Percentiles rank a stretch among this genome's conserved stretches.
Evolutionary conservation across 2,888 invertebrate species (phyloP).

Genomic region (Thecophora atra): DNA sequence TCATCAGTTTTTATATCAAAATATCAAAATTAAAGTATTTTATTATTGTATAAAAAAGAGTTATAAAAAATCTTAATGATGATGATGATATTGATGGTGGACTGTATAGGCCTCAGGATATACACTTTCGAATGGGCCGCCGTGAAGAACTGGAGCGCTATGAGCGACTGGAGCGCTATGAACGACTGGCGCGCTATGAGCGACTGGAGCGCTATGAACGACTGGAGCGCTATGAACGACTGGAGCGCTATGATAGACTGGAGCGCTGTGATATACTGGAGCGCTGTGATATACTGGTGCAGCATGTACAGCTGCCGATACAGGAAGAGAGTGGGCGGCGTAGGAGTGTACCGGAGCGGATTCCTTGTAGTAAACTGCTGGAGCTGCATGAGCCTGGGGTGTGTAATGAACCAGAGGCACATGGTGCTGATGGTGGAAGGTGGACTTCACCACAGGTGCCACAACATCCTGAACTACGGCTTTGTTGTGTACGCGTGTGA

Average conservation of each 20-base stretch:
- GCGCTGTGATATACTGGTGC: conserved; percentile 32
- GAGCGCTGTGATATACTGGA: conserved; percentile 30
- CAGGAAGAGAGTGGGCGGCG: no score
- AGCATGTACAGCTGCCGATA: no score
- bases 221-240: conserved; percentile 37
- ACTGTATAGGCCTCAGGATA: conserved; percentile 3
- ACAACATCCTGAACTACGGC: conserved; percentile 57
- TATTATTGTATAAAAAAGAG: not conserved
- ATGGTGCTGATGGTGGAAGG: conserved; percentile 43
- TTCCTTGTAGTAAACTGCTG: conserved; percentile 21
- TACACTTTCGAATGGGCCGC: not conserved
- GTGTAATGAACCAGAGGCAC: conserved; percentile 14
- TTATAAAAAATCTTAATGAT: not conserved
- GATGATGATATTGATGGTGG: not conserved
- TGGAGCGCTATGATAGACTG: conserved; percentile 32
- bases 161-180: conserved; percentile 36
- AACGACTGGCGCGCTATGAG: conserved; percentile 3
- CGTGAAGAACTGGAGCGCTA: conserved; percentile 13
- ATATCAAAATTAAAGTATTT: not conserved
- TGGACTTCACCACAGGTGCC: conserved; percentile 49
- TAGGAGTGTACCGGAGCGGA: conserved; percentile 38
- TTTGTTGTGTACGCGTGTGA: conserved; percentile 68
- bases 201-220: conserved; percentile 30
- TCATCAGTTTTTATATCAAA: no score
- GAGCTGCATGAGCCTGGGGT: conserved; percentile 14